Evolutionary conservation across 2,113 vertebrate species (phyloP).

Genomic region (Carlito syrichta): DNA sequence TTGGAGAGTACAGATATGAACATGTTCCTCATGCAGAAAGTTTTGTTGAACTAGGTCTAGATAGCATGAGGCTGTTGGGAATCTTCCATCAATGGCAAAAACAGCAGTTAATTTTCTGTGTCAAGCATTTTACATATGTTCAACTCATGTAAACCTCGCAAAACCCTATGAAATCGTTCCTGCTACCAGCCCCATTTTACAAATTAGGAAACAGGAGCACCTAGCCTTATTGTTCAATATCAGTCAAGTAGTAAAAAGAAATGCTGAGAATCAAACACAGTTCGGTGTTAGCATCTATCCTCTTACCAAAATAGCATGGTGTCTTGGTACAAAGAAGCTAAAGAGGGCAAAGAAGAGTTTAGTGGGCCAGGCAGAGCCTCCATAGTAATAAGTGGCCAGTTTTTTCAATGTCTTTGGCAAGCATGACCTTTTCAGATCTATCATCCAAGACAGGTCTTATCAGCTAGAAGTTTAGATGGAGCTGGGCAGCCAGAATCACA

Average conservation of each 20-base stretch:
- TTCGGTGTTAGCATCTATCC: not conserved
- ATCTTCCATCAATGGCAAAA: not conserved
- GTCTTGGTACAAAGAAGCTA: not conserved
- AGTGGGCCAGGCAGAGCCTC: not conserved
- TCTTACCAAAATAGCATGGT: not conserved
- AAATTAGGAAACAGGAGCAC: not conserved
- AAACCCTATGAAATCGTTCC: not conserved
- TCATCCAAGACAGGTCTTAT: not conserved
- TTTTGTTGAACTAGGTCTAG: not conserved
- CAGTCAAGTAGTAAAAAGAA: not conserved
- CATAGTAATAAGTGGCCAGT: not conserved
- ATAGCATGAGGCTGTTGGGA: not conserved
- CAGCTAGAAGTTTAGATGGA: not conserved
- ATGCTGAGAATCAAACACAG: not conserved
- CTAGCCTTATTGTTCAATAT: not conserved
- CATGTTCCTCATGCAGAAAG: not conserved
- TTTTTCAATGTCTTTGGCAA: not conserved
- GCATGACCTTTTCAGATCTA: not conserved
- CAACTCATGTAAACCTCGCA: not conserved
- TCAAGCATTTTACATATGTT: not conserved
- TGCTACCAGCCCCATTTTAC: not conserved
- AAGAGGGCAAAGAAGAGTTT: not conserved
- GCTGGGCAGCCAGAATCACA: not conserved
- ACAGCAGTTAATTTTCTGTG: not conserved
- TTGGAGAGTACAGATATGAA: not conserved